Evolutionary conservation across 2,113 vertebrate genomes (phyloP), one percentile per base, ranked within the genome.

Genomic region (Halcyon senegalensis): DNA sequence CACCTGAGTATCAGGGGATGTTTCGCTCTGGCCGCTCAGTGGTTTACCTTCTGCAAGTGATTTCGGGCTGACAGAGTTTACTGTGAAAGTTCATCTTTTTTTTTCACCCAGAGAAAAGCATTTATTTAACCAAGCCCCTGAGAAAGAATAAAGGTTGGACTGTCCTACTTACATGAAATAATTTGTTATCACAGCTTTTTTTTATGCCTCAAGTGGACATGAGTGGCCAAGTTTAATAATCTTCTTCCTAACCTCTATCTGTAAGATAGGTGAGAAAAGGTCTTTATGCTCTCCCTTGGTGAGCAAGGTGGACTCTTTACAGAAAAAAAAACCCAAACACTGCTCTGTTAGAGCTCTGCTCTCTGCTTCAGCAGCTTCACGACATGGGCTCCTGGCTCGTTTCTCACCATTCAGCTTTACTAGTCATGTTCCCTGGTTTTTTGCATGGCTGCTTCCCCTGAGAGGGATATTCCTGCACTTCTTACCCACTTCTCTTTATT

Each of bases 321-420:
- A n/a, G 31, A 11, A 60, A 73, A 78, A 41, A 8, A 48, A 10
- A 3, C 39, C 18, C 41, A 53, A 53, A 53, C 25, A 20, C 3
- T 2, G 1, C 13, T 41, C 10, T 48, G 25, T 30, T 33, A 28
- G 3, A 67, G 63, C 37, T 91, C 35, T 73, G 35, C 55, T 60
- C 11, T 80, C 48, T 90, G 48, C 67, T 35, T 43, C 76, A 84
- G 58, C 55, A 50, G 55, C 72, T 74, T 30, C 72, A 46, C 0
- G 0, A 46, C 35, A 17, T 0, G 0, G 30, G 33, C 28, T 70
- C n/a, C 41, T 78, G 63, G 5, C 20, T 78, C 75, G 9, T 50
- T 83, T 41, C 55, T 90, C 68, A 16, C 37, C 1, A 1, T 48
- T 35, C 28, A 21, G 17, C 44, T 88, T 82, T 73, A 41, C 16